Percentiles rank a stretch among this genome's conserved stretches.
Evolutionary conservation across 1,140 invertebrate species (phyloP).

Genomic region (Diuraphis noxia): DNA sequence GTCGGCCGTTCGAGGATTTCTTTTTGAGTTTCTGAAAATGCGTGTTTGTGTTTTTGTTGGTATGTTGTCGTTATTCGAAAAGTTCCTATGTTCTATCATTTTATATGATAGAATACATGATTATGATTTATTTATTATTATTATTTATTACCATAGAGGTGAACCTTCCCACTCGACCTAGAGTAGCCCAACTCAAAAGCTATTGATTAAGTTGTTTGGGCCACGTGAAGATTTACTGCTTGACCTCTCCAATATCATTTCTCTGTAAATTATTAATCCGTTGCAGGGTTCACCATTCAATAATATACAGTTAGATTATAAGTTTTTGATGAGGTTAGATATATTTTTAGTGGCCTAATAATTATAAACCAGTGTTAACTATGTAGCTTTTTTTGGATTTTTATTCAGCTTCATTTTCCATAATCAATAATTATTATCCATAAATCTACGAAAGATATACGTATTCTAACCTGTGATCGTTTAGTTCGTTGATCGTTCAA

Average conservation of each 20-base stretch:
- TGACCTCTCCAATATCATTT: not conserved
- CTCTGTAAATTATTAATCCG: not conserved
- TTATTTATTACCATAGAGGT: too few relatives aligned
- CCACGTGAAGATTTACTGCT: accelerated
- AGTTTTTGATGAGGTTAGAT: not conserved
- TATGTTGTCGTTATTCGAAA: too few relatives aligned
- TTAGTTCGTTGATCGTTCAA: not conserved
- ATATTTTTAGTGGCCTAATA: not conserved
- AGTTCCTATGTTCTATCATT: too few relatives aligned
- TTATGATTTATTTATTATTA: too few relatives aligned
- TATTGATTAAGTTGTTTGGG: not conserved
- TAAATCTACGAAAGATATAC: too few relatives aligned
- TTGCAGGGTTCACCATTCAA: not conserved
- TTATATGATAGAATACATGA: too few relatives aligned
- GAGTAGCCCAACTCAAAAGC: not conserved
- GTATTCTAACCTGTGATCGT: not conserved
- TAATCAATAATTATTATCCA: too few relatives aligned
- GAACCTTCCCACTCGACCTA: accelerated
- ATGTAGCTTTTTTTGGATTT: not conserved
- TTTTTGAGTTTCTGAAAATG: not conserved
- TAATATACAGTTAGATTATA: not conserved
- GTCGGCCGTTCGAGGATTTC: not conserved
- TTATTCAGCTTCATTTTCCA: too few relatives aligned
- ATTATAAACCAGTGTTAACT: not conserved
- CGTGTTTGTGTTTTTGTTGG: not conserved